Percentiles rank a stretch among this genome's conserved stretches.
Conservation (phyloP, 2,888 invertebrate species). For the Boloria euphrosyne region DNA sequence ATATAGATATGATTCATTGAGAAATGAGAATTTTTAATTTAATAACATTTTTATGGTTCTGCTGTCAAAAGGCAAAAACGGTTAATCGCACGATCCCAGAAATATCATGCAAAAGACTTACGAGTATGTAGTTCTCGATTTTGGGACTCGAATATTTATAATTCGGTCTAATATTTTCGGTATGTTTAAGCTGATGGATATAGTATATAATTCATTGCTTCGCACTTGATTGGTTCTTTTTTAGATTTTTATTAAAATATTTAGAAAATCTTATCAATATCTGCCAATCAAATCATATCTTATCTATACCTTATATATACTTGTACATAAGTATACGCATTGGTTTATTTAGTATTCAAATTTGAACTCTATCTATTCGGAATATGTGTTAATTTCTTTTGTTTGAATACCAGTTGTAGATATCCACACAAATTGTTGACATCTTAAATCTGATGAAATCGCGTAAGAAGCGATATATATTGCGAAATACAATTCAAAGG, state of each 20-base stretch:
- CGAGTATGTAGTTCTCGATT: too few species aligned
- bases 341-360: background rate
- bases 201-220: too few species aligned
- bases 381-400: background rate
- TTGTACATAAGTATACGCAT: too few species aligned
- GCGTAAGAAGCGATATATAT: background rate
- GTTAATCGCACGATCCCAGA: too few species aligned
- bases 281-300: slow-evolving; percentile 24
- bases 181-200: too few species aligned
- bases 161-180: too few species aligned
- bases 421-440: background rate
- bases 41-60: too few species aligned
- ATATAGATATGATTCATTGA: too few species aligned
- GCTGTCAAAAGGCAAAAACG: too few species aligned
- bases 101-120: too few species aligned
- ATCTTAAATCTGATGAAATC: background rate
- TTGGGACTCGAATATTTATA: too few species aligned
- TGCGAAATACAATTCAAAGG: background rate
- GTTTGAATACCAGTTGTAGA: background rate
- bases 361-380: background rate
- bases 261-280: slow-evolving; percentile 9
- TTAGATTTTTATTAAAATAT: background rate
- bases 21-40: too few species aligned
- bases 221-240: background rate
- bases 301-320: background rate